Conservation (phyloP, 2,113 vertebrate genomes). For the Macrotus californicus region DNA sequence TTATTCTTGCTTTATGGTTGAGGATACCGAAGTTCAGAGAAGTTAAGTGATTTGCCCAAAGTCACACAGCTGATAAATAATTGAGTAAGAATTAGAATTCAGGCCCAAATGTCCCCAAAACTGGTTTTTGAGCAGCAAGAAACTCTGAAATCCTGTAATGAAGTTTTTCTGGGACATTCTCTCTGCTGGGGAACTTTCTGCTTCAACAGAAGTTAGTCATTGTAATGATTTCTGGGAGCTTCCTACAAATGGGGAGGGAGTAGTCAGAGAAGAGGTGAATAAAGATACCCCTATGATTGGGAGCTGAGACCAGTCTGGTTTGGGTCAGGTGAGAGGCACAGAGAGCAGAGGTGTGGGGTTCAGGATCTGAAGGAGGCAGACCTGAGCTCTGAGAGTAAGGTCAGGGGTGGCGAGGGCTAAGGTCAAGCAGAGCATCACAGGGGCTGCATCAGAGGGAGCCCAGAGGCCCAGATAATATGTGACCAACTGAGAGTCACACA, state of each 20-base stretch:
- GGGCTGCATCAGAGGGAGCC: accelerated
- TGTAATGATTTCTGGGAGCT: not conserved
- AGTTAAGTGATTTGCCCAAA: not conserved
- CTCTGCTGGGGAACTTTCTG: not conserved
- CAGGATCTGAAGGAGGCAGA: not conserved
- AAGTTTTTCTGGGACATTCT: not conserved
- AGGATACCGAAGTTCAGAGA: not conserved
- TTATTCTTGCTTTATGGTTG: not conserved
- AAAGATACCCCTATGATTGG: not conserved
- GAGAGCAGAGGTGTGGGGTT: not conserved
- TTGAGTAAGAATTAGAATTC: not conserved
- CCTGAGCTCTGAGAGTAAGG: not conserved
- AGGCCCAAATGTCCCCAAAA: not conserved
- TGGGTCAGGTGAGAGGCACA: not conserved
- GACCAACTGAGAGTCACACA: not conserved
- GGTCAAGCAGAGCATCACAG: not conserved
- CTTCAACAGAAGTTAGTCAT: not conserved
- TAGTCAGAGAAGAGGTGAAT: not conserved
- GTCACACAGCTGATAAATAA: not conserved
- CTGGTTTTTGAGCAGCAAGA: not conserved
- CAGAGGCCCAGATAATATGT: too few species aligned
- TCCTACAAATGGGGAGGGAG: not conserved
- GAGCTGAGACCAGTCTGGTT: not conserved
- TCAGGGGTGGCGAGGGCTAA: not conserved
- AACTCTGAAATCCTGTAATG: not conserved